Base-by-base conservation (phyloP, 1,140 invertebrate species). In the Trichonephila clavata region DNA sequence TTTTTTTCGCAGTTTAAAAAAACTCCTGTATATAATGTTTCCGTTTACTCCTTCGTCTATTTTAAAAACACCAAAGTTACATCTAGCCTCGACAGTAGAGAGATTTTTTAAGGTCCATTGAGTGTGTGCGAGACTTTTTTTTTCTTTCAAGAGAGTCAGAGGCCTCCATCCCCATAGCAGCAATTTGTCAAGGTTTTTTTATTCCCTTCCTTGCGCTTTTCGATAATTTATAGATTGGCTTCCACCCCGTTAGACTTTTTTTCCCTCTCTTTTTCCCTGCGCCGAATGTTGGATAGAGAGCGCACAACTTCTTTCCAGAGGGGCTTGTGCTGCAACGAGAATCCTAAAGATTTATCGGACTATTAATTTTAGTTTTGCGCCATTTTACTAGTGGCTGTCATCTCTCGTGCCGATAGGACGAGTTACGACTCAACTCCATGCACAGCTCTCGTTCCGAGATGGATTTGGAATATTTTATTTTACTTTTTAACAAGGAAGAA, bases 191-290 rank as follows among this genome's bases (percentile, higher is more conserved):
- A 57, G 57, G 43, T 84, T 84, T 57, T 77, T 84, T 59, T 59
- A 77, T 39, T 68, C 80, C 13, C 32, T 39, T 81, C 14, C 50
- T 24, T 27, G 43, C 27, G 81, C 81, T 57, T 84, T 84, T n/a
- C 81, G 81, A 84, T 84, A 84, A 84, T 84, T 57, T 84, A 84
- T 84, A 59, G 81, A 84, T 57, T 57, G 57, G 81, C 24, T 57
- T 50, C 80, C 43, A 43, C 39, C 18, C 32, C 80, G 43, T 32
- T 50, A 16, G 16, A 2, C 32, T 39, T 20, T 32, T 50, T n/a
- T 81, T 39, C 16, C 39, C 27, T n/a, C 24, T 39, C 32, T 80
- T 81, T 18, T 16, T 43, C 3, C 81, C 16, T 7, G 27, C 32
- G 71, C 32, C 71, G 71, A 77, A 32, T 77, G 71, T 77, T 32